These are phyloP conservation scores for Nebria ingens DNA, from an alignment of 1,140 invertebrate species.

Conservation along the genomic window DNA sequence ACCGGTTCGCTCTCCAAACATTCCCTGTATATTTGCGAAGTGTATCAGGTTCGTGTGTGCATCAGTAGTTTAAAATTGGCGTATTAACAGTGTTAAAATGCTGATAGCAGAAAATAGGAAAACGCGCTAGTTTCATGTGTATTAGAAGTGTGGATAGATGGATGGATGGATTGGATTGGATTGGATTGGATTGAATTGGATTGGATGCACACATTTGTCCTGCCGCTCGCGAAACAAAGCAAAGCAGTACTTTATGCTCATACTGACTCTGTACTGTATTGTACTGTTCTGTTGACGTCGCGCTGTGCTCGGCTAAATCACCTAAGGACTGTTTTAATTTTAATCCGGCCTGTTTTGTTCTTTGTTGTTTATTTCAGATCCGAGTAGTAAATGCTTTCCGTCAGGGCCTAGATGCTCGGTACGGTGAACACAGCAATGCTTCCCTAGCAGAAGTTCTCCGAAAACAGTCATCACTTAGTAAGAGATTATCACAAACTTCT, in stretches of 20 bases:
- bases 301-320: constrained; percentile 28
- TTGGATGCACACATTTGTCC: too few relatives aligned
- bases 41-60: too few relatives aligned
- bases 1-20: too few relatives aligned
- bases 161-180: too few relatives aligned
- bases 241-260: constrained; percentile 6
- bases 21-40: too few relatives aligned
- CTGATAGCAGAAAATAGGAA: too few relatives aligned
- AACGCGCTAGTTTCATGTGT: too few relatives aligned
- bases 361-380: constrained; percentile 65
- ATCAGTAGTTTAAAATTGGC: too few relatives aligned
- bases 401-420: constrained; percentile 91
- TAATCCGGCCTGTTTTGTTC: constrained; percentile 36
- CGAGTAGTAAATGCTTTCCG: constrained; percentile 99
- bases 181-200: too few relatives aligned
- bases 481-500: constrained; percentile 80
- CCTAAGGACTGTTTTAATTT: constrained; percentile 33
- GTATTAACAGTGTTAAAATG: too few relatives aligned
- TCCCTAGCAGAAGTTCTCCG: constrained; percentile 80
- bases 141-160: too few relatives aligned
- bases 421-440: constrained; percentile 81
- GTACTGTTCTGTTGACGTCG: constrained; percentile 32
- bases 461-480: constrained; percentile 81
- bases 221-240: too few relatives aligned
- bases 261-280: constrained; percentile 30